Evolutionary conservation across 1,140 invertebrate species (phyloP).

Genomic region (Latrodectus geometricus): DNA sequence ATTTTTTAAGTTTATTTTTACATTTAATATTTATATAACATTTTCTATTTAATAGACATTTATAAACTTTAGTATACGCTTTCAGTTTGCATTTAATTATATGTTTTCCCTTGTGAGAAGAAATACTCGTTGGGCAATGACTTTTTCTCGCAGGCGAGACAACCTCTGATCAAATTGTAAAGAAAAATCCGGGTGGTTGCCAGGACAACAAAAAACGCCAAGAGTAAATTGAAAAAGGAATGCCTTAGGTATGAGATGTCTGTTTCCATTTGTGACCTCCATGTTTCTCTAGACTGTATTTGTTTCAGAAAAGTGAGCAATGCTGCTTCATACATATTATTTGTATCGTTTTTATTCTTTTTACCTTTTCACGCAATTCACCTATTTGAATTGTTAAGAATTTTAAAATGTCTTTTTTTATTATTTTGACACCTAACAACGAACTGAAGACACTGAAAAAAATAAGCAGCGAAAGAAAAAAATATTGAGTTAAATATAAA

Average conservation of each 20-base stretch:
- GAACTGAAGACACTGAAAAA: no score
- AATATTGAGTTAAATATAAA: no score
- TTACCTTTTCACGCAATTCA: neutral
- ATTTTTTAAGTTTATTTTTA: no score
- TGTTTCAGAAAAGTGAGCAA: neutral
- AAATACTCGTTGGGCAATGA: neutral
- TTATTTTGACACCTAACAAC: neutral
- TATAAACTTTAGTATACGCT: no score
- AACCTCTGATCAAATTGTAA: slow-evolving; percentile 2
- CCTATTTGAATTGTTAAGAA: neutral
- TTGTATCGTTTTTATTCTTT: neutral
- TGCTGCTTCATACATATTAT: neutral
- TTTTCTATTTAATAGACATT: no score
- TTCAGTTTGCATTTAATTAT: no score
- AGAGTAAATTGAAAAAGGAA: slow-evolving; percentile 58
- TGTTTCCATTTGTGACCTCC: slow-evolving; percentile 59
- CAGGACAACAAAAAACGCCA: slow-evolving; percentile 27
- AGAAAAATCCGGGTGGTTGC: neutral
- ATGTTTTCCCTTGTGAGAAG: no score
- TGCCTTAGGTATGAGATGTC: slow-evolving; percentile 52
- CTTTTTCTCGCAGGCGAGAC: neutral
- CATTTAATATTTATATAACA: no score
- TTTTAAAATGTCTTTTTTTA: neutral
- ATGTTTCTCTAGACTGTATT: neutral
- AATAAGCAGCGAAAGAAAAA: no score